Evolutionary conservation across 2,888 invertebrate genomes (phyloP).

Genomic region (Temnothorax unifasciatus): DNA sequence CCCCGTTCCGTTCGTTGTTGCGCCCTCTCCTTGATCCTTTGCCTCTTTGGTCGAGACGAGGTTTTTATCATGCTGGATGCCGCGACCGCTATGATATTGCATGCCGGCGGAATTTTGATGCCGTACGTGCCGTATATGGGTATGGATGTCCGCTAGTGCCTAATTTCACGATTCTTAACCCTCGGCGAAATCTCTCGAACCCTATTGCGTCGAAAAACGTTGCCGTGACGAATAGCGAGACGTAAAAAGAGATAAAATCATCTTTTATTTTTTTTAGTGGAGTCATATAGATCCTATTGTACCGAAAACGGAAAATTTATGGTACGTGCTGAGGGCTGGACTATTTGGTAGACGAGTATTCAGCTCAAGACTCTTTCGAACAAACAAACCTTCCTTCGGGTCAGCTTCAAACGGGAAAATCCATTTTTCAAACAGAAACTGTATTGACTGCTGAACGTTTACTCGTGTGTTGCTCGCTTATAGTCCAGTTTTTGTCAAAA

Average conservation of each 20-base stretch:
- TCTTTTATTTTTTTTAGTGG: not conserved
- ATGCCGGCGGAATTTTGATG: slow-evolving; percentile 48
- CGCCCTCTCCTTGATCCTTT: slow-evolving; percentile 6
- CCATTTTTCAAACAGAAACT: slow-evolving; percentile 14
- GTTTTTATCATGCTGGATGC: slow-evolving; percentile 36
- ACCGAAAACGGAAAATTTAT: slow-evolving; percentile 15
- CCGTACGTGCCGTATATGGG: slow-evolving; percentile 27
- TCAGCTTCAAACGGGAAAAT: not conserved
- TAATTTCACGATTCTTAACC: slow-evolving; percentile 28
- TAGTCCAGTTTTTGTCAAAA: not conserved
- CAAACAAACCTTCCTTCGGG: slow-evolving; percentile 31
- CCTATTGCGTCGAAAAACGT: not conserved
- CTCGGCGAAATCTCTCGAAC: not conserved
- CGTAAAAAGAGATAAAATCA: slow-evolving; percentile 20
- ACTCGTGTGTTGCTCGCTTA: not conserved
- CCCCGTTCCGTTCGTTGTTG: not conserved
- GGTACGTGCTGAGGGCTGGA: not conserved
- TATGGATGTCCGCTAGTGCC: slow-evolving; percentile 19
- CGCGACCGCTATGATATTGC: slow-evolving; percentile 42
- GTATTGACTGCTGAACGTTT: slow-evolving; percentile 4
- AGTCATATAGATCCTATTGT: slow-evolving; percentile 12
- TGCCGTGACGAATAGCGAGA: not conserved
- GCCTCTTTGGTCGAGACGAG: slow-evolving; percentile 46
- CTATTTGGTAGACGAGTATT: slow-evolving; percentile 18
- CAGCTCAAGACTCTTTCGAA: slow-evolving; percentile 18